Evolutionary conservation across 1,140 invertebrate genomes (phyloP).

Genomic region (Drosophila azteca): DNA sequence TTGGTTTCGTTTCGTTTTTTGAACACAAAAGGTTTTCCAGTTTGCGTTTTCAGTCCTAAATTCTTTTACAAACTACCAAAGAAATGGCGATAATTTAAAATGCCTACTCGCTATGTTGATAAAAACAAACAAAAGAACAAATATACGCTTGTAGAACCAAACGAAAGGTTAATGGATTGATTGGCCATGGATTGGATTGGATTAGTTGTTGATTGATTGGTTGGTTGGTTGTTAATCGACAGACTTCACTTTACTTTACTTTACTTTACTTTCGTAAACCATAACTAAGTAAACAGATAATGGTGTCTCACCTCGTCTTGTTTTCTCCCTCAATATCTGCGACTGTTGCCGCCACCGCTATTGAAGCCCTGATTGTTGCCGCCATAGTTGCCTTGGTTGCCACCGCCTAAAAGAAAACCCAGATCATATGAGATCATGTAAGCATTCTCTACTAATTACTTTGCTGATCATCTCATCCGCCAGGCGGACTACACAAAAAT

Average conservation of each 20-base stretch:
- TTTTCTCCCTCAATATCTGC: slow-evolving; percentile 78
- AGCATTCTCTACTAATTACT: slow-evolving; percentile 19
- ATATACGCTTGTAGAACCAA: slow-evolving; percentile 22
- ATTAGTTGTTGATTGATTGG: slow-evolving; percentile 13
- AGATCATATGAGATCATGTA: slow-evolving; percentile 41
- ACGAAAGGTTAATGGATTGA: slow-evolving; percentile 8
- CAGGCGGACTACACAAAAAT: neutral
- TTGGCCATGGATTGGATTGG: slow-evolving; percentile 13
- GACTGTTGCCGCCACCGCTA: slow-evolving; percentile 84
- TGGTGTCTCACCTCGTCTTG: slow-evolving; percentile 66
- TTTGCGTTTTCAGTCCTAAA: slow-evolving; percentile 39
- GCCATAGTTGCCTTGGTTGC: slow-evolving; percentile 85
- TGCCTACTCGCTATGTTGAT: slow-evolving; percentile 15
- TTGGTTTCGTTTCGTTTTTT: too few species aligned
- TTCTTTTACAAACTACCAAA: slow-evolving; percentile 41
- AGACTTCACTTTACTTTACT: slow-evolving; percentile 18
- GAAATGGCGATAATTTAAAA: slow-evolving; percentile 14
- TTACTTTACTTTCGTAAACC: slow-evolving; percentile 13
- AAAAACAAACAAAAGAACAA: slow-evolving; percentile 1
- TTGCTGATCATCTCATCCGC: too few species aligned
- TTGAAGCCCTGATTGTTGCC: slow-evolving; percentile 84
- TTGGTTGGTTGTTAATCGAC: slow-evolving; percentile 30
- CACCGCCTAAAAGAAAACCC: slow-evolving; percentile 69
- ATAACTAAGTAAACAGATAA: slow-evolving; percentile 52
- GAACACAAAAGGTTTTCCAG: slow-evolving; percentile 13